Conservation (phyloP, 2,888 invertebrate genomes). For the Morinoia aosen region DNA sequence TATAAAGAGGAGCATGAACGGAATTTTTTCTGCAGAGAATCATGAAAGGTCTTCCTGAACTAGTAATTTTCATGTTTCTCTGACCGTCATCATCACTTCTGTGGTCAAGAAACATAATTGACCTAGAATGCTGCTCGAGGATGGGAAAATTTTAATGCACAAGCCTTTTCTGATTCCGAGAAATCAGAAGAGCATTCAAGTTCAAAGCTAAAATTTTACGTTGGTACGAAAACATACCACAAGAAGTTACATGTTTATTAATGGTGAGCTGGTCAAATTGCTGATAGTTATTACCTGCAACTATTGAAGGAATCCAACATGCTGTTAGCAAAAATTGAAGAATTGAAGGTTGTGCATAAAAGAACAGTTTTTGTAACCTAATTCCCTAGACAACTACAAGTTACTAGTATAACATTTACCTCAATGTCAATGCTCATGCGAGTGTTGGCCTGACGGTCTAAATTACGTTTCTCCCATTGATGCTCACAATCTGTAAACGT, state of each 20-base stretch:
- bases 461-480: neutral
- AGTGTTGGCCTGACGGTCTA: neutral
- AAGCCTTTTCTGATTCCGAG: too few relatives aligned
- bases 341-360: neutral
- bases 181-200: too few relatives aligned
- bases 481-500: neutral
- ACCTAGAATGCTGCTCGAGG: neutral
- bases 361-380: neutral
- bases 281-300: neutral
- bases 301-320: neutral
- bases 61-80: too few relatives aligned
- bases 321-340: neutral
- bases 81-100: neutral
- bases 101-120: neutral
- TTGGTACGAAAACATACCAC: neutral
- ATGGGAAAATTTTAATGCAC: too few relatives aligned
- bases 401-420: neutral
- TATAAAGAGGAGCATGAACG: too few relatives aligned
- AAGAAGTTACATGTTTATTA: neutral
- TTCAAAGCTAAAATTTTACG: too few relatives aligned
- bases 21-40: too few relatives aligned
- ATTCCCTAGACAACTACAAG: neutral
- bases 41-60: too few relatives aligned
- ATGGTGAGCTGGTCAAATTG: neutral
- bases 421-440: neutral